phyloP scores from a whole-genome alignment of 2,113 vertebrate genomes.

The Dinomys branickii region DNA sequence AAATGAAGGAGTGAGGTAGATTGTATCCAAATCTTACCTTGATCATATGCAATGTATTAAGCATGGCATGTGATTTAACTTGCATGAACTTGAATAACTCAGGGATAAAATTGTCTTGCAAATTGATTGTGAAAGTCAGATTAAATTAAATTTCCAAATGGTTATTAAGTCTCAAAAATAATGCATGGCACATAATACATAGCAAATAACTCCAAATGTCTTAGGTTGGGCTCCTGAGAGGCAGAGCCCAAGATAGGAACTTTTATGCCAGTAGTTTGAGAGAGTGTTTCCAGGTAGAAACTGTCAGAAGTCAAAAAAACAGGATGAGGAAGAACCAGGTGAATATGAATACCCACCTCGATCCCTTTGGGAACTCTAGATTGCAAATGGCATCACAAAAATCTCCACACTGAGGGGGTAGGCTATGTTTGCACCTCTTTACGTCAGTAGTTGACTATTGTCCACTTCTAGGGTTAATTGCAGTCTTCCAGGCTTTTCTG shows the following conservation, averaged over 20 bases:
- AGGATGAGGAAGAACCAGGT: not conserved
- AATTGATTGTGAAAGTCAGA: conserved; percentile 21
- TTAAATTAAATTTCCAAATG: conserved; percentile 30
- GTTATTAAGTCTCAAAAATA: not conserved
- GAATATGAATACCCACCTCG: not conserved
- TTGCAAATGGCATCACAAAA: not conserved
- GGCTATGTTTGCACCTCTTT: not conserved
- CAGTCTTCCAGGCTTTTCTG: not conserved
- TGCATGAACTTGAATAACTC: not conserved
- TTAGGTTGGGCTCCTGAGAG: not conserved
- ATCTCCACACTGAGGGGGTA: not conserved
- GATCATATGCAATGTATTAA: not conserved
- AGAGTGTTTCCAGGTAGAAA: not conserved
- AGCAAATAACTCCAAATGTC: not conserved
- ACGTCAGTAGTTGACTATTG: not conserved
- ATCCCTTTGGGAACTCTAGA: not conserved
- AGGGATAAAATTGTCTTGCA: not conserved
- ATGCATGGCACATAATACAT: not conserved
- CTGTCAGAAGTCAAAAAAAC: not conserved
- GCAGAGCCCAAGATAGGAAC: not conserved
- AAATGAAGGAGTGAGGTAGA: not conserved
- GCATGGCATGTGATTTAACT: not conserved
- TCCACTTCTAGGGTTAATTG: not conserved
- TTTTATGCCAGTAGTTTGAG: not conserved
- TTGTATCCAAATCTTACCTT: not conserved